Conservation (phyloP, 2,113 vertebrate genomes). For the Dromas ardeola region DNA sequence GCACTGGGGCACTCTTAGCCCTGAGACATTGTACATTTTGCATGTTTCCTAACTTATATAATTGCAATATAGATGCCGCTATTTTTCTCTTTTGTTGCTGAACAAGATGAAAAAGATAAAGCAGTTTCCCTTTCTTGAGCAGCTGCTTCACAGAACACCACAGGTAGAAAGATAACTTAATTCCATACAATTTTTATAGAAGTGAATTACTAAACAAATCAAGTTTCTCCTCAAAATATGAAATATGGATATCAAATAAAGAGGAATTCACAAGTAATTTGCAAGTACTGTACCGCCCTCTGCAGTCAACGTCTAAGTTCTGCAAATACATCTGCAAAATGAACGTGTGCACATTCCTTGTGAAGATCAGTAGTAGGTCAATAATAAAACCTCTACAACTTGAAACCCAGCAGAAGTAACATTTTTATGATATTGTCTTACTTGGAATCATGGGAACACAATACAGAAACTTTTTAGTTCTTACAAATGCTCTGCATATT, state of each 20-base stretch:
- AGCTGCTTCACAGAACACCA: neutral
- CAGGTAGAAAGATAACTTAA: neutral
- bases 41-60: neutral
- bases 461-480: neutral
- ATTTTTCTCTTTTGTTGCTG: neutral
- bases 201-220: neutral
- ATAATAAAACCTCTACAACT: neutral
- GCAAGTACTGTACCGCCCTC: constrained; percentile 19
- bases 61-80: neutral
- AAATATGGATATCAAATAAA: neutral
- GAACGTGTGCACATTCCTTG: neutral
- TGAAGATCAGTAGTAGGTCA: neutral
- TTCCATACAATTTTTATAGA: neutral
- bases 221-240: neutral
- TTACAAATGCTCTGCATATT: neutral
- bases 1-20: neutral
- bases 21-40: neutral
- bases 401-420: neutral
- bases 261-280: neutral
- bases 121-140: neutral
- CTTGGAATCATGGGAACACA: neutral
- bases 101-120: neutral
- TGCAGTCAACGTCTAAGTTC: neutral
- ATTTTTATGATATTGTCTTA: neutral
- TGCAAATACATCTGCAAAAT: neutral